phyloP scores from a whole-genome alignment of 2,888 invertebrate genomes.

The Hipparchia sbordonii region DNA sequence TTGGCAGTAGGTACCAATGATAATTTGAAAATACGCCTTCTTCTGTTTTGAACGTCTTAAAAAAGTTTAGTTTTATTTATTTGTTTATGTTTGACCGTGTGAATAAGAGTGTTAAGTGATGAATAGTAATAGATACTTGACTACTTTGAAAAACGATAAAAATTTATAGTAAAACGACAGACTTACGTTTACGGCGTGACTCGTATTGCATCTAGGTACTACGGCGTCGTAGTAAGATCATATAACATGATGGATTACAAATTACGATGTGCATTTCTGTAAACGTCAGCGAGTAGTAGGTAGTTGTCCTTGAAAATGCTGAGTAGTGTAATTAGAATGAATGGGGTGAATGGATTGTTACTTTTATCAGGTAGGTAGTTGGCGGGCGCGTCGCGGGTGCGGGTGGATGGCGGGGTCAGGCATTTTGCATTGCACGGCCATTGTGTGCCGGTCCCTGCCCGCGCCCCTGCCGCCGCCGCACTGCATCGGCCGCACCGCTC shows the following conservation, averaged over 20 bases:
- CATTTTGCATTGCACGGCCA: conserved; percentile 64
- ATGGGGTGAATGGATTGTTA: conserved; percentile 54
- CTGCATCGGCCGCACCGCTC: conserved; percentile 58
- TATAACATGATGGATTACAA: background rate
- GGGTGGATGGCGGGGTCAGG: conserved; percentile 47
- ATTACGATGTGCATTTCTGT: conserved; percentile 12
- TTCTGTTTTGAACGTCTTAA: too few species aligned
- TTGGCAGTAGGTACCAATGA: too few species aligned
- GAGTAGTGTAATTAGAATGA: conserved; percentile 45
- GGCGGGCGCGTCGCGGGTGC: conserved; percentile 45
- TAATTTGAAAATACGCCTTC: too few species aligned
- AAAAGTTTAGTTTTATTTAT: too few species aligned
- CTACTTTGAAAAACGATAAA: too few species aligned
- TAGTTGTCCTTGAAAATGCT: conserved; percentile 43
- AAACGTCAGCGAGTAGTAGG: conserved; percentile 21
- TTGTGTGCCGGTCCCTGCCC: conserved; percentile 77
- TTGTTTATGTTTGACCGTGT: too few species aligned
- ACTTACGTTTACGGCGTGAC: too few species aligned
- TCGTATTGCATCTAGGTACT: too few species aligned
- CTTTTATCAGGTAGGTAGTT: conserved; percentile 46
- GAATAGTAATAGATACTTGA: too few species aligned
- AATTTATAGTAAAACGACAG: too few species aligned
- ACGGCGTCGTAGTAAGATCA: too few species aligned
- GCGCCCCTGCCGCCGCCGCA: conserved; percentile 53
- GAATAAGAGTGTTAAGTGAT: too few species aligned